These are phyloP conservation scores for Halichoerus grypus DNA, from an alignment of 2,113 vertebrate genomes.

Conservation along the genomic window DNA sequence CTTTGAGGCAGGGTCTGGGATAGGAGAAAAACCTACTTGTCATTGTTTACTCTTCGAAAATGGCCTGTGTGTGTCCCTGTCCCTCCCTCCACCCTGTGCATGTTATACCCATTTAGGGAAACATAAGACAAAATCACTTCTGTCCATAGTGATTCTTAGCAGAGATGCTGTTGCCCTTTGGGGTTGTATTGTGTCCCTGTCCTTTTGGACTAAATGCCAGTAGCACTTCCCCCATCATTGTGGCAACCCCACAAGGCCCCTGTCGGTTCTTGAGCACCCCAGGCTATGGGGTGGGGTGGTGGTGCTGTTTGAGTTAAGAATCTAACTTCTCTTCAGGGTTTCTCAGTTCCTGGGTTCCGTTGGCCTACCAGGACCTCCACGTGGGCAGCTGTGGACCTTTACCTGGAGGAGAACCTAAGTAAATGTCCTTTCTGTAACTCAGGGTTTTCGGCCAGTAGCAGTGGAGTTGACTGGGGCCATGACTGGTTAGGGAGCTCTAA, in stretches of 20 bases:
- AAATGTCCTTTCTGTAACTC: slow-evolving; percentile 4
- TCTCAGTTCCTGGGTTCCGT: not conserved
- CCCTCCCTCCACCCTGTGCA: not conserved
- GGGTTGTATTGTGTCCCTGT: not conserved
- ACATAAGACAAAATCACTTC: not conserved
- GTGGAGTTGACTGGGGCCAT: not conserved
- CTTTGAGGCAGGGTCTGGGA: not conserved
- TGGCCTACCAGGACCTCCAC: not conserved
- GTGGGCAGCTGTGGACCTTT: not conserved
- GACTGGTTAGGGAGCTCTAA: not conserved
- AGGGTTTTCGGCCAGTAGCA: not conserved
- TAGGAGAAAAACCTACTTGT: not conserved
- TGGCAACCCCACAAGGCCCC: not conserved
- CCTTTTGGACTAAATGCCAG: not conserved
- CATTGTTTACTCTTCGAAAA: not conserved
- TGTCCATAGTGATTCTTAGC: not conserved
- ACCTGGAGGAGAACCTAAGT: not conserved
- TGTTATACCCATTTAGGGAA: not conserved
- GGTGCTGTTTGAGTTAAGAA: slow-evolving; percentile 38
- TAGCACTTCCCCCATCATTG: not conserved
- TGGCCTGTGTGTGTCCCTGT: not conserved
- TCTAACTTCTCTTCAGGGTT: slow-evolving; percentile 39
- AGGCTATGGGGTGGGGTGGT: not conserved
- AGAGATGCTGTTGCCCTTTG: not conserved
- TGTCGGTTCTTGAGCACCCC: not conserved